Evolutionary conservation across 2,113 vertebrate species (phyloP).

Genomic region (Gymnorhina tibicen): DNA sequence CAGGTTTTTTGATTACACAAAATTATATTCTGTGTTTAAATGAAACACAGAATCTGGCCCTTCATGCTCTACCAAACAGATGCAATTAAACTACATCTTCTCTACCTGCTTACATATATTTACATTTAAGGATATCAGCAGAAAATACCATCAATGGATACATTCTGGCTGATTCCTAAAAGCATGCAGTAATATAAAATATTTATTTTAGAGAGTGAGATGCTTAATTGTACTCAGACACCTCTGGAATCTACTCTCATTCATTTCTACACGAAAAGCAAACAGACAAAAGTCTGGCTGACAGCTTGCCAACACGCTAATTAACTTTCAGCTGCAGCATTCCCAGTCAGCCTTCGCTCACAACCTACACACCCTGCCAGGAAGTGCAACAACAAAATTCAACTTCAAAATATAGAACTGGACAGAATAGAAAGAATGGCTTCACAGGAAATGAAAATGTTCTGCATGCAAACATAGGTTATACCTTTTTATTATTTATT

Average conservation of each 20-base stretch:
- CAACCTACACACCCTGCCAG: conserved; percentile 37
- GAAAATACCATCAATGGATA: conserved; percentile 33
- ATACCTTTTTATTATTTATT: not conserved
- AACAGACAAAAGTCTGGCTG: conserved; percentile 59
- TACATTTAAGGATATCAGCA: conserved; percentile 37
- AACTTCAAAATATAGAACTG: conserved; percentile 33
- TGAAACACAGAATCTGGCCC: not conserved
- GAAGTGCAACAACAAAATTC: conserved; percentile 1
- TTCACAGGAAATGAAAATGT: not conserved
- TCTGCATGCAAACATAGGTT: not conserved
- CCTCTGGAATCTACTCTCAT: conserved; percentile 64
- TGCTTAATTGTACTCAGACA: conserved; percentile 63
- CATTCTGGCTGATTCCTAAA: conserved; percentile 51
- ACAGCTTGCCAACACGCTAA: conserved; percentile 69
- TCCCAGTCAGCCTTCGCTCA: conserved; percentile 45
- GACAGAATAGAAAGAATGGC: not conserved
- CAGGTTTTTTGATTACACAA: not conserved
- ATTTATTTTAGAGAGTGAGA: conserved; percentile 61
- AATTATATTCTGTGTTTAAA: not conserved
- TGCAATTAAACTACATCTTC: not conserved
- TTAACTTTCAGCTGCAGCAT: conserved; percentile 62
- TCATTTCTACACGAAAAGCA: conserved; percentile 59
- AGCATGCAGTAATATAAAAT: conserved; percentile 37
- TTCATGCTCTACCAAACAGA: not conserved
- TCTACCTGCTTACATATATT: not conserved